Evolutionary conservation across 1,140 invertebrate genomes (phyloP).

Genomic region (Mamestra configurata): DNA sequence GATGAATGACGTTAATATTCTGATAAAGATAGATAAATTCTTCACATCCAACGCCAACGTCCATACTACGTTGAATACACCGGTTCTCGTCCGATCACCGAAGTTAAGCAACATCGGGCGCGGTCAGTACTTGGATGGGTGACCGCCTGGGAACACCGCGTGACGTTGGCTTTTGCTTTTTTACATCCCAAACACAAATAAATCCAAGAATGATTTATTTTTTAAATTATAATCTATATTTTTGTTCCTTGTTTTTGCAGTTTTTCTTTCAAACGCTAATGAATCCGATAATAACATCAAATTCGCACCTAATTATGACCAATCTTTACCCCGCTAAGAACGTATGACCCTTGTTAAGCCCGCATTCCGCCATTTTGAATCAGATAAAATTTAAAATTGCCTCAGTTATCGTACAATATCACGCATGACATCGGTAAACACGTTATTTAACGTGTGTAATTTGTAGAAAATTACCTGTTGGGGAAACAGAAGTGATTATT

Average conservation of each 20-base stretch:
- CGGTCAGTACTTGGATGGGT: constrained; percentile 64
- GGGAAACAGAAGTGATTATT: constrained; percentile 19
- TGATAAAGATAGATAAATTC: too few relatives aligned
- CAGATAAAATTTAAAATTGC: constrained; percentile 56
- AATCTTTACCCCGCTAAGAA: background rate
- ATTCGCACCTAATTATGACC: background rate
- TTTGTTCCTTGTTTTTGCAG: too few relatives aligned
- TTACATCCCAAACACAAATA: too few relatives aligned
- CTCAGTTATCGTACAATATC: constrained; percentile 49
- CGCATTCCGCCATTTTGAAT: constrained; percentile 63
- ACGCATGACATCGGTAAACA: constrained; percentile 34
- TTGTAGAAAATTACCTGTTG: constrained; percentile 38
- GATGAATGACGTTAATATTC: too few relatives aligned
- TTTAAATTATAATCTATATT: too few relatives aligned
- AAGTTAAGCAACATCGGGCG: constrained; percentile 63
- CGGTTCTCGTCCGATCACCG: constrained; percentile 66
- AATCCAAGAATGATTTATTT: too few relatives aligned
- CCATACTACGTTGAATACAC: constrained; percentile 67
- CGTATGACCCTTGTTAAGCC: constrained; percentile 66
- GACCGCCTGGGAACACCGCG: constrained; percentile 57
- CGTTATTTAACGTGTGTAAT: constrained; percentile 40
- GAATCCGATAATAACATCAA: background rate
- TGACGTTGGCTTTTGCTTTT: constrained; percentile 55
- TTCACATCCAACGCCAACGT: too few relatives aligned
- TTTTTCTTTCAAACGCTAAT: too few relatives aligned